A percentile compares a stretch with the other conserved stretches of the same genome.
Conservation (phyloP, 2,113 vertebrate species). For the Thunnus thynnus region DNA sequence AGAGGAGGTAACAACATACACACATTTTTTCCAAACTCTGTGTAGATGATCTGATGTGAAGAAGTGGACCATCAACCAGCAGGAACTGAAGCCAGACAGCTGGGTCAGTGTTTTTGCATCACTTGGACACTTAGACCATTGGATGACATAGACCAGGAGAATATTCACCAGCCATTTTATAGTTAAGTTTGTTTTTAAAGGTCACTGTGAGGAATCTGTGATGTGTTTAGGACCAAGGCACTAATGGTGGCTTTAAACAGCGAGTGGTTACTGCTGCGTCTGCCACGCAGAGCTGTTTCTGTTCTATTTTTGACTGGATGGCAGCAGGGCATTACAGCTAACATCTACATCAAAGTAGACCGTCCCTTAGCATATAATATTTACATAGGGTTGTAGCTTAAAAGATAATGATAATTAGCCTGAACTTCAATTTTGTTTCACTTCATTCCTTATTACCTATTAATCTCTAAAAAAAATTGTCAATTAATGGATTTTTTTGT, state of each 20-base stretch:
- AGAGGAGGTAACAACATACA: constrained; percentile 5
- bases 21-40: not conserved
- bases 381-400: not conserved
- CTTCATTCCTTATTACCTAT: not conserved
- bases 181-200: not conserved
- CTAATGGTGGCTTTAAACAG: constrained; percentile 18
- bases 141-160: constrained; percentile 18
- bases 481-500: no score
- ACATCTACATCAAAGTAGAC: not conserved
- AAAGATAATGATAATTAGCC: no score
- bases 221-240: not conserved
- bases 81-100: not conserved
- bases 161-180: not conserved
- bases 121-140: not conserved
- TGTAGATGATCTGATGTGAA: not conserved
- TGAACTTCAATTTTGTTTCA: not conserved
- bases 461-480: no score
- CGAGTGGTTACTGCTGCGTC: not conserved
- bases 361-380: not conserved
- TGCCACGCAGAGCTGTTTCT: constrained; percentile 17
- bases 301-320: not conserved
- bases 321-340: not conserved
- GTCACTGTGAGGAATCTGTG: constrained; percentile 16
- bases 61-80: constrained; percentile 27
- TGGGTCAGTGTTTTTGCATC: not conserved